Evolutionary conservation across 2,113 vertebrate genomes (phyloP), one percentile per base, ranked within the genome.

Genomic region (mouse (Mus musculus)): DNA sequence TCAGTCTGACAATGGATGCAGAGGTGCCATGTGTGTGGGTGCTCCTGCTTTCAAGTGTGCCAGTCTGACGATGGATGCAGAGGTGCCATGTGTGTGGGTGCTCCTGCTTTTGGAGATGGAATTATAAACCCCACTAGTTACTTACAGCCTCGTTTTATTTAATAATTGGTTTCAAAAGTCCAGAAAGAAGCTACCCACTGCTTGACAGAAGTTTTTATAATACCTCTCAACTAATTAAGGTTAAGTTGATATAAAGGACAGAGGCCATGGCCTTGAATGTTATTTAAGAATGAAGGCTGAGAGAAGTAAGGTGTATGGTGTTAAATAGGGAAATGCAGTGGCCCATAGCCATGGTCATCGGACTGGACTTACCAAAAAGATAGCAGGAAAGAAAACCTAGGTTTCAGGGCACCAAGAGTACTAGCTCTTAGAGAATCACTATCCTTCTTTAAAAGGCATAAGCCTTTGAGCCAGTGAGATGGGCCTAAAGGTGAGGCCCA

Each of bases 121-220:
- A 73, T 63, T 94, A 36, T 89, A 54, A 54, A 56, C 20, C 59
- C 30, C 5, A 59, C 30, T 78, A 39, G 49, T 75, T 88, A 39
- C 33, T 93, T 76, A 61, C 24, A 90, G 91, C 24, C 59, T 5
- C 86, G 76, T 59, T 84, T 96, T 89, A 67, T 73, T 85, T 95
- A 63, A 5, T 69, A 86, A 65, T 93, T 94, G 24, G 39, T 91
- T 73, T 89, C 91, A 90, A 59, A 75, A 56, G 5, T 88, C 56
- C 7, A 88, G 54, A 39, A 77, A 84, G 14, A 89, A 67, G 30
- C n/a, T 81, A 28, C 0, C 2, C 3, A 36, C 65, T 54, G 6
- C 85, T 88, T 91, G 14, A 36, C 30, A 30, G 33, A 75, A 59
- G 19, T 95, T 26, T 78, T 92, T 67, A 19, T 75, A 75, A 1